Evolutionary conservation across 1,140 invertebrate genomes (phyloP).

Genomic region (Nilaparvata lugens): DNA sequence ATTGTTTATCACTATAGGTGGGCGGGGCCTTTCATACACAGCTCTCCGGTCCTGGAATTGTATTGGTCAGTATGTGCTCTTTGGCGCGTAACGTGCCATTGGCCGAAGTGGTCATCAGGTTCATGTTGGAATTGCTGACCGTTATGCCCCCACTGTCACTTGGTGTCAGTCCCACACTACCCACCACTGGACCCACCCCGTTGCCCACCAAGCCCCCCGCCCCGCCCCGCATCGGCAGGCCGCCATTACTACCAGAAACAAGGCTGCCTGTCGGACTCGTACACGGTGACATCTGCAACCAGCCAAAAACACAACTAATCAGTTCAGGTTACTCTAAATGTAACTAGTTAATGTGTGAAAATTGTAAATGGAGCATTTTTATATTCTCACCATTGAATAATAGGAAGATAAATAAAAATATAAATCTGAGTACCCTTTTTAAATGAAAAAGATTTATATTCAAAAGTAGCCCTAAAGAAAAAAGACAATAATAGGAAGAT

Average conservation of each 20-base stretch:
- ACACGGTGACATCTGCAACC: constrained; percentile 18
- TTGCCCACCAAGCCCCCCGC: not conserved
- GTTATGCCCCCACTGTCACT: constrained; percentile 36
- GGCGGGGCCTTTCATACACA: constrained; percentile 40
- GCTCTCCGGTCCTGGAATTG: constrained; percentile 63
- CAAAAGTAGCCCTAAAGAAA: too few species aligned
- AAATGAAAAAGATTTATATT: too few species aligned
- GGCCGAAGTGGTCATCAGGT: constrained; percentile 30
- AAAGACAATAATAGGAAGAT: too few species aligned
- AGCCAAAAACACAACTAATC: not conserved
- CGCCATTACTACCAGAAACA: not conserved
- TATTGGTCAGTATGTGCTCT: constrained; percentile 56
- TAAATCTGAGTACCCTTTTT: too few species aligned
- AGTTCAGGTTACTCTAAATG: too few species aligned
- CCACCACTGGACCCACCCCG: constrained; percentile 8
- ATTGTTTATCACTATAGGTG: too few species aligned
- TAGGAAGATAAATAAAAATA: too few species aligned
- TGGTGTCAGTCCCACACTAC: constrained; percentile 35
- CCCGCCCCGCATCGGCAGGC: constrained; percentile 25
- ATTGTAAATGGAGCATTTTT: too few species aligned
- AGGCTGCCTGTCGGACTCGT: constrained; percentile 14
- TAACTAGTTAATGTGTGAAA: too few species aligned
- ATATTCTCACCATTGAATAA: too few species aligned
- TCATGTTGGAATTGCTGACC: constrained; percentile 36
- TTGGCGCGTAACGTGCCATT: constrained; percentile 26